These are phyloP conservation scores for Anoplopoma fimbria DNA, from an alignment of 2,113 vertebrate species.

Conservation along the genomic window DNA sequence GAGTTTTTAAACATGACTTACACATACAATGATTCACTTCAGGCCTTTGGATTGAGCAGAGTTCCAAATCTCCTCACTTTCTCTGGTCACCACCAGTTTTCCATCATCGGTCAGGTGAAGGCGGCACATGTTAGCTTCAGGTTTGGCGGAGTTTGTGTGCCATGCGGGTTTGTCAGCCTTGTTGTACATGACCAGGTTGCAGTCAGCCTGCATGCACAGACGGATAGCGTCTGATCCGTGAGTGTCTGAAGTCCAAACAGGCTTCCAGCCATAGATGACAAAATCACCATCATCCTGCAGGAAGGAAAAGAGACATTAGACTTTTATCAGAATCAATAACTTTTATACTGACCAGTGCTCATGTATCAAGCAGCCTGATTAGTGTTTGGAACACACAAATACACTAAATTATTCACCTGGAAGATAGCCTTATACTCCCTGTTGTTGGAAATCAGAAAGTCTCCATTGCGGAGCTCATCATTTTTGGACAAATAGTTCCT, in stretches of 20 bases:
- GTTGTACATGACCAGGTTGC: not conserved
- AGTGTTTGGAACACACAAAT: not conserved
- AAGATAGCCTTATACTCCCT: slow-evolving; percentile 56
- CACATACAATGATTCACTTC: not conserved
- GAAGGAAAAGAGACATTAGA: not conserved
- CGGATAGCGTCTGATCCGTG: not conserved
- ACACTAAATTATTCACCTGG: slow-evolving; percentile 38
- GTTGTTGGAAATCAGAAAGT: slow-evolving; percentile 65
- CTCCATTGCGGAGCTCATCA: slow-evolving; percentile 58
- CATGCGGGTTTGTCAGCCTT: not conserved
- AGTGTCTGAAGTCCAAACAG: not conserved
- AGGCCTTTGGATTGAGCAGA: not conserved
- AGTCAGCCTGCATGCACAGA: not conserved
- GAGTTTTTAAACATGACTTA: not conserved
- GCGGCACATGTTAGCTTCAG: not conserved
- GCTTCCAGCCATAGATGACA: not conserved
- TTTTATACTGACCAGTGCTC: not conserved
- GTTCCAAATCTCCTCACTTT: not conserved
- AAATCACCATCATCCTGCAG: not conserved
- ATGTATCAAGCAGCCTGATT: not conserved
- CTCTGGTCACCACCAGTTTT: not conserved
- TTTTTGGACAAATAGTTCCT: slow-evolving; percentile 59
- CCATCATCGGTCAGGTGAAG: not conserved
- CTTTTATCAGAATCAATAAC: not conserved
- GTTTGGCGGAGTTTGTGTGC: not conserved